These are phyloP conservation scores for Leucophenga maculata DNA, from an alignment of 2,888 invertebrate species.

Conservation along the genomic window DNA sequence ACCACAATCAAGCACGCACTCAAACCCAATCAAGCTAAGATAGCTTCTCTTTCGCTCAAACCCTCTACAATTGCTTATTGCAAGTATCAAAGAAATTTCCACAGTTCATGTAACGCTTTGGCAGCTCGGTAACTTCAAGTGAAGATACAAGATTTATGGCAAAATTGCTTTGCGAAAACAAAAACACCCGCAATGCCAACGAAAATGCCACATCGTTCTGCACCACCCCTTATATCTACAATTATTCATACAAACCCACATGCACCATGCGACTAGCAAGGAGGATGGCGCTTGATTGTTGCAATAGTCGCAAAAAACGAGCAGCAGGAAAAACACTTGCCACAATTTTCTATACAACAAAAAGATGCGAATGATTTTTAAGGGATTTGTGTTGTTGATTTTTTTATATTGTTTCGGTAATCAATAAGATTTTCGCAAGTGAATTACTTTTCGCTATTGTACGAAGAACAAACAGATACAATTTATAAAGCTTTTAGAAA, in stretches of 20 bases:
- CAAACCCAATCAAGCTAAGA: not conserved
- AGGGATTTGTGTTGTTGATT: not conserved
- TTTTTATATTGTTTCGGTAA: constrained; percentile 39
- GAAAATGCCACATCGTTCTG: constrained; percentile 37
- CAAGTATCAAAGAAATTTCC: not conserved
- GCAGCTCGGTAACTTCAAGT: constrained; percentile 13
- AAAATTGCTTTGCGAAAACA: constrained; percentile 62
- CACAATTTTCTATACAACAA: not conserved
- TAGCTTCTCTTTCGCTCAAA: too few species aligned
- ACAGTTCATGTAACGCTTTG: constrained; percentile 12
- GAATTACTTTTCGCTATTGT: constrained; percentile 57
- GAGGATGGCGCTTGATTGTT: not conserved
- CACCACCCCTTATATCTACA: constrained; percentile 29
- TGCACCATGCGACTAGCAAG: constrained; percentile 33
- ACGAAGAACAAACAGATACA: not conserved
- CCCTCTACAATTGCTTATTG: not conserved
- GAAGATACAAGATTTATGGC: constrained; percentile 53
- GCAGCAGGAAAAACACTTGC: not conserved
- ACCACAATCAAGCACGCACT: not conserved
- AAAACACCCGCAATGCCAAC: constrained; percentile 49
- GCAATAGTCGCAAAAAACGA: constrained; percentile 2
- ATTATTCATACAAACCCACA: not conserved
- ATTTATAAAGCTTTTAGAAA: too few species aligned
- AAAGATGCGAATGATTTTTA: constrained; percentile 4
- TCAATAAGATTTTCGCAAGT: constrained; percentile 65